Percentiles rank a stretch among this genome's conserved stretches.
These are phyloP conservation scores for Brachyistius frenatus DNA, from an alignment of 2,113 vertebrate genomes.

Conservation along the genomic window DNA sequence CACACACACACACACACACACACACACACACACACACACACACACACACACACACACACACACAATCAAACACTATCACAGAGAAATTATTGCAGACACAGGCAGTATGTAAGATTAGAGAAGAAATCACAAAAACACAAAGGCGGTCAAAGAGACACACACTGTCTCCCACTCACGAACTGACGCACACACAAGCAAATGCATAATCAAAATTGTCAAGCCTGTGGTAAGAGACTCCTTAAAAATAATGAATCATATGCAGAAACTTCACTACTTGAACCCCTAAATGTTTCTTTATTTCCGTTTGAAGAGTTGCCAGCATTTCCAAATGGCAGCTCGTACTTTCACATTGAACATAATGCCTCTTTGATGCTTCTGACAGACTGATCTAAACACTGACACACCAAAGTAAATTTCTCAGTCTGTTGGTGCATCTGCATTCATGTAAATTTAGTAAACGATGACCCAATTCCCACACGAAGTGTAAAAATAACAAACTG, in stretches of 20 bases:
- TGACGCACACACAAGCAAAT: conserved; percentile 9
- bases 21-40: neutral
- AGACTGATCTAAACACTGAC: conserved; percentile 29
- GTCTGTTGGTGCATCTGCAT: conserved; percentile 39
- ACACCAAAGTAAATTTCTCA: conserved; percentile 20
- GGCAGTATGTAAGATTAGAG: conserved; percentile 33
- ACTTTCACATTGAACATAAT: conserved; percentile 52
- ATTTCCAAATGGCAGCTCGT: conserved; percentile 20
- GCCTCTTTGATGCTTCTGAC: conserved; percentile 59
- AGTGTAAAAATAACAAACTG: conserved; percentile 13
- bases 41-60: neutral
- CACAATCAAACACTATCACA: neutral
- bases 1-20: conserved; percentile 21
- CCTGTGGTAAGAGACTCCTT: conserved; percentile 27
- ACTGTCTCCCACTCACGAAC: conserved; percentile 16
- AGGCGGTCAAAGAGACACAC: neutral
- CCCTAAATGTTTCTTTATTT: conserved; percentile 36
- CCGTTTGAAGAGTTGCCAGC: conserved; percentile 55
- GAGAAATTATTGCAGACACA: neutral
- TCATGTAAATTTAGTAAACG: conserved; percentile 36
- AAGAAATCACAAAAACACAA: conserved; percentile 26
- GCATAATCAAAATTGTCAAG: conserved; percentile 31
- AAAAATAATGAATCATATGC: conserved; percentile 42
- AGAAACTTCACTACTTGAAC: conserved; percentile 27
- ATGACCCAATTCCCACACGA: conserved; percentile 33